Evolutionary conservation across 2,797 vertebrate genomes (phyloP).

Genomic region (Mus spretus): DNA sequence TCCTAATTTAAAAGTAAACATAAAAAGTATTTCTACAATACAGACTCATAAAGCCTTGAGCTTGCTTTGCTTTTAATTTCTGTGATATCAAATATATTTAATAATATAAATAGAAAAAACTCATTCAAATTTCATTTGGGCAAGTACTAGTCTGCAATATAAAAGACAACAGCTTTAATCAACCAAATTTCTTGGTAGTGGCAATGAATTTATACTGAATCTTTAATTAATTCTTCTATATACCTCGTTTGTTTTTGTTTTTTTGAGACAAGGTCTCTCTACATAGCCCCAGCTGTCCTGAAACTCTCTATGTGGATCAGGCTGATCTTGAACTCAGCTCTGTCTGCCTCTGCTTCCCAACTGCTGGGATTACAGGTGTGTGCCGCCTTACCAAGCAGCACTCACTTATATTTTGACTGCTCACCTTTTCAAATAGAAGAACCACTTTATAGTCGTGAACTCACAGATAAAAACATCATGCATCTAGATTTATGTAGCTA

Average conservation of each 20-base stretch:
- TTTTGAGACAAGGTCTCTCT: neutral
- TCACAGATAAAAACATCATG: neutral
- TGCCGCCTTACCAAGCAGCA: neutral
- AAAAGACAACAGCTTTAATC: slow-evolving; percentile 27
- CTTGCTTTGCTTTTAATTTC: slow-evolving; percentile 46
- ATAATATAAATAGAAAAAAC: neutral
- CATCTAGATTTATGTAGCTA: neutral
- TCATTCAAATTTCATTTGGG: slow-evolving; percentile 12
- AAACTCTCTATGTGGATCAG: neutral
- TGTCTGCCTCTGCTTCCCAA: neutral
- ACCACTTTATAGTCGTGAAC: neutral
- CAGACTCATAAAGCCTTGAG: neutral
- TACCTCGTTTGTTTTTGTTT: neutral
- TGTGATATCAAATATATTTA: slow-evolving; percentile 58
- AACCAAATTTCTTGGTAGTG: slow-evolving; percentile 5
- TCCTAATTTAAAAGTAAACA: neutral
- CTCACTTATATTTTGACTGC: neutral
- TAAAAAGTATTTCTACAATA: slow-evolving; percentile 3
- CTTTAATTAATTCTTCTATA: neutral
- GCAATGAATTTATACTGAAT: slow-evolving; percentile 21
- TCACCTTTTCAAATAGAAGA: neutral
- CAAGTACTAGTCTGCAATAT: neutral
- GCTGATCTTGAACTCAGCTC: neutral
- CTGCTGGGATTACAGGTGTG: neutral
- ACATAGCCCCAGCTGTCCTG: neutral